Evolutionary conservation across 2,888 invertebrate genomes (phyloP).

Genomic region (Tuta absoluta): DNA sequence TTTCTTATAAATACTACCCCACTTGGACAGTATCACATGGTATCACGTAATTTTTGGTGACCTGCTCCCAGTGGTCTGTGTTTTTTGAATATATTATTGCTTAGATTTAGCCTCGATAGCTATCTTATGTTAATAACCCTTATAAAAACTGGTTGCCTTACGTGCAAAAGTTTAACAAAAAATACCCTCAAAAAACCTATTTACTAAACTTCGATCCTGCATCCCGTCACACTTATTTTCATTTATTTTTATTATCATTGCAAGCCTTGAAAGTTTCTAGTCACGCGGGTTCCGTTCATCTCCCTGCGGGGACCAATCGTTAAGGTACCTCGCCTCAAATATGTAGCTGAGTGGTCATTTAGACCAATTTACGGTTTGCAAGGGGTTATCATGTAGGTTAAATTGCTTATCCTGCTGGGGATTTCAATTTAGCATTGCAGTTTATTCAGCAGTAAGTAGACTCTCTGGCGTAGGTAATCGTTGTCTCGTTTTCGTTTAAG

Average conservation of each 20-base stretch:
- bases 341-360: constrained; percentile 33
- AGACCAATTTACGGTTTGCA: constrained; percentile 37
- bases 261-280: constrained; percentile 44
- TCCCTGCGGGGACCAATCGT: constrained; percentile 38
- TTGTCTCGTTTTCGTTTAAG: neutral
- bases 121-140: too few relatives aligned
- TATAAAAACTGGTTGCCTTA: too few relatives aligned
- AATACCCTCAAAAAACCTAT: neutral
- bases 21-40: too few relatives aligned
- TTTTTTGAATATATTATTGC: too few relatives aligned
- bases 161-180: neutral
- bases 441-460: constrained; percentile 22
- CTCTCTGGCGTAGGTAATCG: constrained; percentile 18
- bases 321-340: constrained; percentile 30
- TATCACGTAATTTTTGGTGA: too few relatives aligned
- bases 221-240: constrained; percentile 18
- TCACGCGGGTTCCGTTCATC: constrained; percentile 43
- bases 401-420: constrained; percentile 42
- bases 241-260: constrained; percentile 39
- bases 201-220: too few relatives aligned
- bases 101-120: too few relatives aligned
- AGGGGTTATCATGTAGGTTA: constrained; percentile 38
- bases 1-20: too few relatives aligned
- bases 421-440: constrained; percentile 33
- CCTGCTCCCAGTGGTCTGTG: too few relatives aligned